Evolutionary conservation across 2,888 invertebrate species (phyloP), one percentile per base, ranked within the genome.

Genomic region (Pristionchus entomophagus): DNA sequence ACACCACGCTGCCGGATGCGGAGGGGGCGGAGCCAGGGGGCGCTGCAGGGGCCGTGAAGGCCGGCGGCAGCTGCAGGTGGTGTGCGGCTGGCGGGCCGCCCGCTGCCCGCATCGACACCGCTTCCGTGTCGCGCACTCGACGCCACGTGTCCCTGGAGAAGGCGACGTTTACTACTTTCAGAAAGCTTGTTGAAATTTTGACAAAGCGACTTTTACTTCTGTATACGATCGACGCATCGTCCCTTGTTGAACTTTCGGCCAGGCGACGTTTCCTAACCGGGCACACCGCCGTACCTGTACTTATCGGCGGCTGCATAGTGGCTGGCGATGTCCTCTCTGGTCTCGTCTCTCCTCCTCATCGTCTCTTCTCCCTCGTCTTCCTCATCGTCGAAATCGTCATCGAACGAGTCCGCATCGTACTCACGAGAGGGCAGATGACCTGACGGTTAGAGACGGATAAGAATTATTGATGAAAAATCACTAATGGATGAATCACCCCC

Each of bases 261-360:
- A n/a, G 35, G 12, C 56, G 62, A 49, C 49, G 41, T 41, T 38
- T 32, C 41, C n/a, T 29, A 22, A 82, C 59, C 29, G 1, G 4
- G 0, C 82, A 45, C 38, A 49, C 29, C 35, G 45, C 45, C 80
- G 6, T n/a, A 88, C 88, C 89, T 80, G 81, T 88, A 89, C 35
- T 89, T 87, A 85, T 91, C 90, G 29, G 88, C 86, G 26, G 88
- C 81, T 10, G 89, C 89, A 69, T 91, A 90, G 49, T 91, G 91
- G 51, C 88, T 86, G 19, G 89, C 90, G 53, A 89, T 89, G 78
- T 88, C 89, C 49, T 90, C 89, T 49, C 56, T 59, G 26, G 41
- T 5, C 4, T 85, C 77, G 32, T 73, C 73, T 38, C 53, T 85
- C 56, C 85, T 77, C 78, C 69, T 65, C 69, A 69, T 69, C 38